These are phyloP conservation scores for Ceyx melanurus DNA, from an alignment of 2,113 vertebrate genomes.

Conservation along the genomic window DNA sequence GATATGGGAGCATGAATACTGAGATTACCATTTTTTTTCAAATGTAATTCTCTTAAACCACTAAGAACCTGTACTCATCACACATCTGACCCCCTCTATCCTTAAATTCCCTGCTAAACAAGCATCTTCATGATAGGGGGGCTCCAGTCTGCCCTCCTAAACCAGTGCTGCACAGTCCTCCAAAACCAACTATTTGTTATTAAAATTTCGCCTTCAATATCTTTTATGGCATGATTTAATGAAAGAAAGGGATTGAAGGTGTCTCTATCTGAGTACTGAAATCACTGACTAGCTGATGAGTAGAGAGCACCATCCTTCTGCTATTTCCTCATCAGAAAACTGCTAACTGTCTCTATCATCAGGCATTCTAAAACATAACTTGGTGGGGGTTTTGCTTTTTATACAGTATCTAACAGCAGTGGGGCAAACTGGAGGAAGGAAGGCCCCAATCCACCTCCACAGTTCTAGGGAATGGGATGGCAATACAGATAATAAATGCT, in stretches of 20 bases:
- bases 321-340: neutral
- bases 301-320: neutral
- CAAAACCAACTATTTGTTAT: neutral
- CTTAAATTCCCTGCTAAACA: neutral
- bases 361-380: neutral
- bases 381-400: neutral
- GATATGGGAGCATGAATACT: neutral
- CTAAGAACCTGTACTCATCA: neutral
- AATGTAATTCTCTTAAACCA: neutral
- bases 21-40: neutral
- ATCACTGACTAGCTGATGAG: neutral
- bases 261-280: neutral
- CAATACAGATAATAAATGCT: neutral
- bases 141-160: neutral
- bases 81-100: neutral
- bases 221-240: neutral
- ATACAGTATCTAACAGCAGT: neutral
- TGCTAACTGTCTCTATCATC: neutral
- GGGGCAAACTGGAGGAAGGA: neutral
- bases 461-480: neutral
- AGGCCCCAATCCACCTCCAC: neutral
- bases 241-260: neutral
- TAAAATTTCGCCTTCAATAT: neutral
- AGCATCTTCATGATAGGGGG: fast-evolving
- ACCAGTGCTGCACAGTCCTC: neutral